phyloP scores from a whole-genome alignment of 2,113 vertebrate species.

The Rhombomys opimus region DNA sequence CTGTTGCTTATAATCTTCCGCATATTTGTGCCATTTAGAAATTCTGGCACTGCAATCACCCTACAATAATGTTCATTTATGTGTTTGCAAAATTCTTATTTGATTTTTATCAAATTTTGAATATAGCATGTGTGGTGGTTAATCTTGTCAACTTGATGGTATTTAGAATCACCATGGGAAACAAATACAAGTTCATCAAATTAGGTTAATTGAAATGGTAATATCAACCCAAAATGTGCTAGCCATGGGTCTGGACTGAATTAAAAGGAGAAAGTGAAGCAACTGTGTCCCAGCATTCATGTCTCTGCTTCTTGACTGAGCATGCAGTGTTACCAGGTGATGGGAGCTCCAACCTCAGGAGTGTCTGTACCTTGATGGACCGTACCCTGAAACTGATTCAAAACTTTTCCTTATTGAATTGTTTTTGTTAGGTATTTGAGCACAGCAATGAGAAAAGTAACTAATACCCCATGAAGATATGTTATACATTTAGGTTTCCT shows the following conservation, averaged over 20 bases:
- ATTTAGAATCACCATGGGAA: background rate
- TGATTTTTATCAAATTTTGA: conserved; percentile 37
- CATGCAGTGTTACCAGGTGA: background rate
- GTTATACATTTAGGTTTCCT: background rate
- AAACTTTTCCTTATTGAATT: background rate
- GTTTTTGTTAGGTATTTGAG: background rate
- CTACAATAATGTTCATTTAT: background rate
- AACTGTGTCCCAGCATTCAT: background rate
- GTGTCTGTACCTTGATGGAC: too few species aligned
- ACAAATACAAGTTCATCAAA: background rate
- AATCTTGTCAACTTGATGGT: background rate
- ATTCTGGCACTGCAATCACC: background rate
- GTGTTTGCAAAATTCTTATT: conserved; percentile 45
- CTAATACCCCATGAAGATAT: background rate
- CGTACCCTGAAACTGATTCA: background rate
- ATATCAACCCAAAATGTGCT: background rate
- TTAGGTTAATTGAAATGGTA: background rate
- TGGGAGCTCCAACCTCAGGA: background rate
- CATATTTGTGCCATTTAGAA: conserved; percentile 47
- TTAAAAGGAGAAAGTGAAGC: background rate
- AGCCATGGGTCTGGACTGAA: background rate
- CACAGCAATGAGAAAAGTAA: background rate
- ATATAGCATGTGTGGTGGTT: background rate
- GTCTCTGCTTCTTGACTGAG: background rate
- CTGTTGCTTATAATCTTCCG: conserved; percentile 28